Evolutionary conservation across 1,140 invertebrate species (phyloP), one percentile per base, ranked within the genome.

Genomic region (Hyposmocoma kahamanoa): DNA sequence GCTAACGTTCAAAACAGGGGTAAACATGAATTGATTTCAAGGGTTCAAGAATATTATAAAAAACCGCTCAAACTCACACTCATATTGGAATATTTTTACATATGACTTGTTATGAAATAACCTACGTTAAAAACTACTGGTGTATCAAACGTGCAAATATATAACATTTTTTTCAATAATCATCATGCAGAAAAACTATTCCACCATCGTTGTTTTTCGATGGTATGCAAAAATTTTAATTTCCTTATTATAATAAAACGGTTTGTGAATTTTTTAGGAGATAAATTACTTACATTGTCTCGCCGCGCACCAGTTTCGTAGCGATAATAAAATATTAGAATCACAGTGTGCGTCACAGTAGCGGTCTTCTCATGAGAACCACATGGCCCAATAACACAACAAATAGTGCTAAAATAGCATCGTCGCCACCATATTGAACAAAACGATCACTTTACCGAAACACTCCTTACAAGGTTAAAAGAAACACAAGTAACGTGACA

Each of bases 231-330:
- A 57, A 64, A 65, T 64, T 51, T 60, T 59, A 42, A 75, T 38
- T 18, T 21, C 30, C 17, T 36, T 30, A 59, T 41, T 52, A 60
- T 64, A 58, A 64, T 72, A 67, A 78, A 77, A 69, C 67, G 54
- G 62, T 70, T 61, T 62, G 62, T 66, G 70, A 67, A 61, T 68
- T 60, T 51, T 78, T 62, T 72, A 75, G 59, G 60, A 61, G 69
- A 64, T 69, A 69, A 74, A 60, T 76, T 79, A 84, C 81, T 84
- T 82, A 84, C 81, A 67, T 81, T 63, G 70, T 74, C 81, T 82
- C 81, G 78, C 73, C 68, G 75, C 63, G 75, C 63, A 74, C 72
- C 78, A 67, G 64, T 80, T 79, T 75, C 65, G 78, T 75, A 68
- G 81, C 81, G 63, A 70, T 79, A 75, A 74, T 77, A 72, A 82